Evolutionary conservation across 2,888 invertebrate genomes (phyloP).

Genomic region (Protonemura montana): DNA sequence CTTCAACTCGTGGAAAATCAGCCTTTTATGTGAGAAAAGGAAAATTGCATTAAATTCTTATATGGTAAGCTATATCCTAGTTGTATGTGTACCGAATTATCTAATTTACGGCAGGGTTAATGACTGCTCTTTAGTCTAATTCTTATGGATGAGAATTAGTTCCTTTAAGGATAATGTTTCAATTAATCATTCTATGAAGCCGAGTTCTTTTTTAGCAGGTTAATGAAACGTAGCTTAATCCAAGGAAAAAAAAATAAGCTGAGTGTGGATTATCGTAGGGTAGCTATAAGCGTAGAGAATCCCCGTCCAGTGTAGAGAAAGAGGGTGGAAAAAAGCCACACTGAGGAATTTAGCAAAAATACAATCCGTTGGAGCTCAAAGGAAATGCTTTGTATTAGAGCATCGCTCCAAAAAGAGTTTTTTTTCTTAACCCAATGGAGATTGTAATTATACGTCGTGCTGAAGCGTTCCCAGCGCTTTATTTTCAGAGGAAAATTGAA

Average conservation of each 20-base stretch:
- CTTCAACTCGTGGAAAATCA: too few relatives aligned
- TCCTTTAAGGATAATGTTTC: conserved; percentile 17
- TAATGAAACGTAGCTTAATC: conserved; percentile 16
- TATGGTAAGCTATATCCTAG: background rate
- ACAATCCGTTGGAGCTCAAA: background rate
- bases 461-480: background rate
- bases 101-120: background rate
- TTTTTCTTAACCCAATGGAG: background rate
- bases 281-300: background rate
- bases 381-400: background rate
- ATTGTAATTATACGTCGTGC: background rate
- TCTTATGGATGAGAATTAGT: conserved; percentile 12
- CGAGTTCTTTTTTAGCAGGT: conserved; percentile 19
- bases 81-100: background rate
- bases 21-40: too few relatives aligned
- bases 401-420: background rate
- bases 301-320: background rate
- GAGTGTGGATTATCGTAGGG: conserved; percentile 12
- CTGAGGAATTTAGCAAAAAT: background rate
- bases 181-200: conserved; percentile 1
- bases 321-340: background rate
- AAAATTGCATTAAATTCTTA: too few relatives aligned
- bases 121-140: conserved; percentile 7
- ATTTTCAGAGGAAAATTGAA: background rate
- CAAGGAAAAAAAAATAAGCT: background rate